Evolutionary conservation across 92 coral and sea anemone species (phyloP).

Genomic region (Galaxea fascicularis): DNA sequence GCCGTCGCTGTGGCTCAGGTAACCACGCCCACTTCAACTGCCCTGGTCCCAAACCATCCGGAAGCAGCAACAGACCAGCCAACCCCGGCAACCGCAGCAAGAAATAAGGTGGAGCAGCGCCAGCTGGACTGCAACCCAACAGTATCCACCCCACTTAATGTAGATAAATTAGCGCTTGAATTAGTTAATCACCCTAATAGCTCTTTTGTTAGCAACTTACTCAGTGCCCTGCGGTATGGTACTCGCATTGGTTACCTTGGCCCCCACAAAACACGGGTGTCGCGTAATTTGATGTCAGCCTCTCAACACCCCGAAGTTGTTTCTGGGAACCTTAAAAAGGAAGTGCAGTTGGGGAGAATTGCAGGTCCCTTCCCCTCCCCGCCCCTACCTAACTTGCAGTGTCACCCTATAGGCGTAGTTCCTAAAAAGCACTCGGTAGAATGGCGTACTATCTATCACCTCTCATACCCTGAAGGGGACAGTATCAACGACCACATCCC

Average conservation of each 20-base stretch:
- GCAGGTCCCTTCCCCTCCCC: constrained; percentile 43
- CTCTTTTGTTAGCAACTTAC: constrained; percentile 26
- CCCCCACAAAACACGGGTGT: constrained; percentile 24
- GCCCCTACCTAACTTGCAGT: constrained; percentile 42
- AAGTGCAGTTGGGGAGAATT: constrained; percentile 20
- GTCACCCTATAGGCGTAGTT: constrained; percentile 37
- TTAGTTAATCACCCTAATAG: constrained; percentile 41
- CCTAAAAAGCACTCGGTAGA: constrained; percentile 34
- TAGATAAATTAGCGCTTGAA: constrained; percentile 16
- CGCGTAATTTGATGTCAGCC: constrained; percentile 32
- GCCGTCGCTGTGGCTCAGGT: constrained; percentile 38
- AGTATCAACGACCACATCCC: constrained; percentile 67
- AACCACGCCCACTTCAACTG: constrained; percentile 31
- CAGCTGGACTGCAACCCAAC: background rate
- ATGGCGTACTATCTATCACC: constrained; percentile 26
- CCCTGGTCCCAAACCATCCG: background rate
- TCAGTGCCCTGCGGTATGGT: constrained; percentile 25
- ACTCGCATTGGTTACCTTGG: constrained; percentile 33
- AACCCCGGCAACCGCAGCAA: constrained; percentile 32
- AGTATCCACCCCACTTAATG: constrained; percentile 21
- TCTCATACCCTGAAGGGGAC: constrained; percentile 58
- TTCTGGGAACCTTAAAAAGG: background rate
- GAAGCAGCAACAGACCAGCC: constrained; percentile 15
- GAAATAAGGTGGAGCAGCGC: constrained; percentile 20
- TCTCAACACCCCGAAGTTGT: constrained; percentile 41